Percentiles rank a stretch among this genome's conserved stretches.
phyloP scores from a whole-genome alignment of 2,797 vertebrate species.

The Dallia pectoralis region DNA sequence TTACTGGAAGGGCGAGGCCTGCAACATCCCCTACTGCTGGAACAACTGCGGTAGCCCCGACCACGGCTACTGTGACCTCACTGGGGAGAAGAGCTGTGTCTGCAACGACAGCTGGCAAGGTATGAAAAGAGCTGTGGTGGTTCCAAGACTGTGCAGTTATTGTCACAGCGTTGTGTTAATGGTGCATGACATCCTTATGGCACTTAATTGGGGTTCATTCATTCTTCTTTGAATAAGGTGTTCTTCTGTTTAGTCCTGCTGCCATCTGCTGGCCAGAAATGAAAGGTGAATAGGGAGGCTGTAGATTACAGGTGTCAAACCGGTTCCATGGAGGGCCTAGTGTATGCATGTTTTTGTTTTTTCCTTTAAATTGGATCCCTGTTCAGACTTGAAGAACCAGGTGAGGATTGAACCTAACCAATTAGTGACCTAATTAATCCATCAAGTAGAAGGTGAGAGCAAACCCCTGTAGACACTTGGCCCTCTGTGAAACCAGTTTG shows the following conservation, averaged over 20 bases:
- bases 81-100: constrained; percentile 94
- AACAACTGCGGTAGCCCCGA: constrained; percentile 97
- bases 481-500: too few relatives aligned
- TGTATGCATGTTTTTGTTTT: too few relatives aligned
- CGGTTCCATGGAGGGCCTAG: too few relatives aligned
- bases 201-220: not conserved
- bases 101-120: constrained; percentile 99
- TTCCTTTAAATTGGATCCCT: too few relatives aligned
- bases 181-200: not conserved
- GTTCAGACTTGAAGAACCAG: too few relatives aligned
- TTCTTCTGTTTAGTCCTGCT: not conserved
- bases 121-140: constrained; percentile 44
- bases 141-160: not conserved
- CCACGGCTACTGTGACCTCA: constrained; percentile 95
- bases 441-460: too few relatives aligned
- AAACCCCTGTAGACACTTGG: too few relatives aligned
- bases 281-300: not conserved
- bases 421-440: too few relatives aligned
- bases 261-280: not conserved
- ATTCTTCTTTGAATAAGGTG: not conserved
- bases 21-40: constrained; percentile 94
- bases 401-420: too few relatives aligned
- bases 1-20: constrained; percentile 98
- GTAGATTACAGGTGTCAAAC: too few relatives aligned
- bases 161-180: not conserved